Conservation (phyloP, 2,113 vertebrate species). For the Indri indri region DNA sequence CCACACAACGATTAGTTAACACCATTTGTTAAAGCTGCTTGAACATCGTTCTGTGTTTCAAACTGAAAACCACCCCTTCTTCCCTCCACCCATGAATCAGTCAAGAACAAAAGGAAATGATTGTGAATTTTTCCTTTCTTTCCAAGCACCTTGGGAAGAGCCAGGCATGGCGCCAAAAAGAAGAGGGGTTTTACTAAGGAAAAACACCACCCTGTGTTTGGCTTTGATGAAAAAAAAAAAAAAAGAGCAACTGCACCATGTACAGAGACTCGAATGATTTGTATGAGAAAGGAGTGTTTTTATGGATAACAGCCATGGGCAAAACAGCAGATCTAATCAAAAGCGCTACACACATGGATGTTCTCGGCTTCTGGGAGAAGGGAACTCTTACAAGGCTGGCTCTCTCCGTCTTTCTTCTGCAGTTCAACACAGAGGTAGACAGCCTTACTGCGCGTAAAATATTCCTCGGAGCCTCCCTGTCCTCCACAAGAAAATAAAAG, state of each 20-base stretch:
- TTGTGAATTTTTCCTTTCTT: slow-evolving; percentile 77
- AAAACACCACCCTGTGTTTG: slow-evolving; percentile 73
- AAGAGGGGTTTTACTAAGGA: slow-evolving; percentile 76
- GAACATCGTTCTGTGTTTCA: slow-evolving; percentile 28
- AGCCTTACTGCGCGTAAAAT: slow-evolving; percentile 63
- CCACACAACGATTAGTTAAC: background rate
- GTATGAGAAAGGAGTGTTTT: slow-evolving; percentile 76
- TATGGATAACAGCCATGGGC: slow-evolving; percentile 82
- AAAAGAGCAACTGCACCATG: slow-evolving; percentile 74
- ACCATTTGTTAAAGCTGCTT: background rate
- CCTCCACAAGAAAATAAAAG: background rate
- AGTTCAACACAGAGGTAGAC: slow-evolving; percentile 27
- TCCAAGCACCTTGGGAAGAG: slow-evolving; percentile 77
- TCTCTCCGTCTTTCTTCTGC: slow-evolving; percentile 73
- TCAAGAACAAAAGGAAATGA: slow-evolving; percentile 79
- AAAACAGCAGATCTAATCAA: slow-evolving; percentile 86
- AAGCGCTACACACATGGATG: slow-evolving; percentile 78
- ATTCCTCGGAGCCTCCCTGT: slow-evolving; percentile 18
- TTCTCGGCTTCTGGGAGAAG: slow-evolving; percentile 79
- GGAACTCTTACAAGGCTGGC: slow-evolving; percentile 67
- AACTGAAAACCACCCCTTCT: slow-evolving; percentile 41
- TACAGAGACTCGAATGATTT: slow-evolving; percentile 75
- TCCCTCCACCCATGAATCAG: slow-evolving; percentile 67
- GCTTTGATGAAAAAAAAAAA: slow-evolving; percentile 71
- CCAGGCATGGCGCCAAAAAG: slow-evolving; percentile 75